Percentiles rank a stretch among this genome's conserved stretches.
phyloP scores from a whole-genome alignment of 2,888 invertebrate genomes.

The Dorcus parallelipipedus region DNA sequence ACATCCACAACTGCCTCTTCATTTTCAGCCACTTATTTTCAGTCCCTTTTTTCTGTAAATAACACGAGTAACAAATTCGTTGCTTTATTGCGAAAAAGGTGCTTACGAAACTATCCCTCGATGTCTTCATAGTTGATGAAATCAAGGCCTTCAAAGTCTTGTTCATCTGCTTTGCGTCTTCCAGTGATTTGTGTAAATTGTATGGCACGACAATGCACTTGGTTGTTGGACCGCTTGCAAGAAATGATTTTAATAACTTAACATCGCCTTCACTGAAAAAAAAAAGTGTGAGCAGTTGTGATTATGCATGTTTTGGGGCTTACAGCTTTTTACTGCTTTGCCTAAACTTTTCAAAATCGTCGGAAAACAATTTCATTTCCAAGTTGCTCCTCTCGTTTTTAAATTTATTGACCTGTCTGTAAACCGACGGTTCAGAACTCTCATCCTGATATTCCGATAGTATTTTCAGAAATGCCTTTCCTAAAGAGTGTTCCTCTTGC shows the following conservation, averaged over 20 bases:
- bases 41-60: constrained; percentile 6
- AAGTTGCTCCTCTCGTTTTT: background rate
- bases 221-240: constrained; percentile 9
- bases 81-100: too few relatives aligned
- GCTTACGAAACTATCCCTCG: constrained; percentile 6
- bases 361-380: background rate
- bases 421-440: background rate
- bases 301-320: background rate
- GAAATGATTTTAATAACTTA: constrained; percentile 3
- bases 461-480: constrained; percentile 3
- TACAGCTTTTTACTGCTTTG: background rate
- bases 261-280: constrained; percentile 5
- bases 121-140: background rate
- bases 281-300: background rate
- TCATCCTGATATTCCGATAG: background rate
- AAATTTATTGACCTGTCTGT: background rate
- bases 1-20: constrained; percentile 11
- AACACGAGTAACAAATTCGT: too few relatives aligned
- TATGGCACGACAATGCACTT: constrained; percentile 6
- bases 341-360: background rate
- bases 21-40: constrained; percentile 10
- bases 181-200: constrained; percentile 2
- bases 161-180: constrained; percentile 2
- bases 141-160: background rate
- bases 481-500: background rate